These are phyloP conservation scores for Silurus glanis DNA, from an alignment of 2,113 vertebrate genomes.

Conservation along the genomic window DNA sequence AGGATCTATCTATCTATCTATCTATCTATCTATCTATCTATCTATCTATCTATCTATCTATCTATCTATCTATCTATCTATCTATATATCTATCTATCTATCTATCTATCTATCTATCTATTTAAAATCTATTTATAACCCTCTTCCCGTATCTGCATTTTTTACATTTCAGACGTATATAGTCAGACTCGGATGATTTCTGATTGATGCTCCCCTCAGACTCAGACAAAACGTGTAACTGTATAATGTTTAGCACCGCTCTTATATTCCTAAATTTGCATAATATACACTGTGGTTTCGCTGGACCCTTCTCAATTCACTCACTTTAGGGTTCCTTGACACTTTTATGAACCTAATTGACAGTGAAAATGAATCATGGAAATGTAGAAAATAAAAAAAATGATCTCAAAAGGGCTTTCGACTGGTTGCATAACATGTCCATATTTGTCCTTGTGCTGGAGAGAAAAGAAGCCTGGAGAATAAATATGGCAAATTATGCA, in stretches of 20 bases:
- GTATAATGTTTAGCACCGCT: neutral
- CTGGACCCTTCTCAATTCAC: conserved; percentile 13
- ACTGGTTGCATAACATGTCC: conserved; percentile 67
- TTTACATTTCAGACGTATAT: conserved; percentile 31
- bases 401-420: conserved; percentile 47
- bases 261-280: neutral
- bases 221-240: neutral
- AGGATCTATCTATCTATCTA: too few species aligned
- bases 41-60: too few species aligned
- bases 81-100: too few species aligned
- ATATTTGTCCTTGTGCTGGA: conserved; percentile 50
- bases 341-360: conserved; percentile 53
- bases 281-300: conserved; percentile 15
- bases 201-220: neutral
- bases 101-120: too few species aligned
- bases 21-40: too few species aligned
- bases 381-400: conserved; percentile 53
- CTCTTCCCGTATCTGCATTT: conserved; percentile 29
- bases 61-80: too few species aligned
- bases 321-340: neutral
- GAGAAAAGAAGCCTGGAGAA: conserved; percentile 49
- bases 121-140: too few species aligned
- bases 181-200: neutral
- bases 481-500: conserved; percentile 62
- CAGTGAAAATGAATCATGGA: conserved; percentile 62